A percentile compares a stretch with the other conserved stretches of the same genome.
phyloP scores from a whole-genome alignment of 1,140 invertebrate species.

The Lysiphlebus fabarum region DNA sequence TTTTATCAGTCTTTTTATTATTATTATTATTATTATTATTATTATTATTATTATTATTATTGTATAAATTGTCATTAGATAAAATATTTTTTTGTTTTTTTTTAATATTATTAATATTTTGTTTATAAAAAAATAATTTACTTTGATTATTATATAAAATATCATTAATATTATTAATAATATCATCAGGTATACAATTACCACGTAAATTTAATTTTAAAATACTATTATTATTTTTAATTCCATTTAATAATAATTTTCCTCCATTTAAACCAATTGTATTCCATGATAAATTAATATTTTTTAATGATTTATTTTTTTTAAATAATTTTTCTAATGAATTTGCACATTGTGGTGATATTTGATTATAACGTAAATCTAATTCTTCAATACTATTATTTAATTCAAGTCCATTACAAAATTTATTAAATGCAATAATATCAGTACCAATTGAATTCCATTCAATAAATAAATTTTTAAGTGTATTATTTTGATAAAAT shows the following conservation, averaged over 20 bases:
- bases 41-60: neutral
- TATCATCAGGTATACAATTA: conserved; percentile 50
- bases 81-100: no score
- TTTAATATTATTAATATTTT: no score
- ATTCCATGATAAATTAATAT: conserved; percentile 50
- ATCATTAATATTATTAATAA: conserved; percentile 40
- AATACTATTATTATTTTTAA: conserved; percentile 42
- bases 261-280: conserved; percentile 48
- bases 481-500: conserved; percentile 41
- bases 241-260: conserved; percentile 38
- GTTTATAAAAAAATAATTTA: neutral
- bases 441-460: conserved; percentile 49
- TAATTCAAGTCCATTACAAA: conserved; percentile 45
- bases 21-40: conserved; percentile 3
- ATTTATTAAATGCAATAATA: conserved; percentile 39
- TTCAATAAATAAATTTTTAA: conserved; percentile 45
- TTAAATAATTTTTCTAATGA: conserved; percentile 37
- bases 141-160: conserved; percentile 35
- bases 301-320: conserved; percentile 43
- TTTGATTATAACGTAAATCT: conserved; percentile 52
- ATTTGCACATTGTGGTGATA: conserved; percentile 40
- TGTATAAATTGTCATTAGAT: no score
- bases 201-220: conserved; percentile 43
- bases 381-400: conserved; percentile 48
- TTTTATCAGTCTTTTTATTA: neutral